Base-by-base conservation (phyloP, 2,888 invertebrate species). In the Amphipyra tragopoginis region DNA sequence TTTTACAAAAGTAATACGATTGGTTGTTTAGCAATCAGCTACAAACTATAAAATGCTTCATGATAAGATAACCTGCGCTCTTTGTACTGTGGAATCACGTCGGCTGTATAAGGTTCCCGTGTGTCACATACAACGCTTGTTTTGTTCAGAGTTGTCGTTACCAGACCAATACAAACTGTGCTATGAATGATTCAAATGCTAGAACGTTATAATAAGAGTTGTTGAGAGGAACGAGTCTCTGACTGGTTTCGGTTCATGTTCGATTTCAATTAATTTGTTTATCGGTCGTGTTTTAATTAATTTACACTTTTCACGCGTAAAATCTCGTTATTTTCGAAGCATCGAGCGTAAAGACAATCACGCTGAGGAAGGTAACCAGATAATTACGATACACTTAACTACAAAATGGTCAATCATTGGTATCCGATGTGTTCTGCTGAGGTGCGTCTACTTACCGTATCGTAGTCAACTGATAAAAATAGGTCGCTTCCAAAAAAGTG, bases 31-130 rank as follows among this genome's bases (percentile, higher is more conserved):
- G 77, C 81, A 81, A 85, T 84, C 79, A 70, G 53, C 72, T 63
- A 70, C 76, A 65, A 71, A 72, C 73, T 75, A 79, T 80, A 75
- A 79, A 79, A 79, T 71, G 72, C 57, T 63, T 47, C 48, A 48
- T 69, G 87, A 87, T 88, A 86, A 86, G 86, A 87, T 86, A 84
- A 82, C 82, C 80, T 79, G 77, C 60, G 43, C 52, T 62, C 57
- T 51, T 55, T 15, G 61, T 54, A 59, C 48, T 40, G 11, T 7
- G 45, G 11, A 5, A 6, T 15, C 43, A 29, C 26, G 26, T n/a
- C 13, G 26, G n/a, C 1, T 15, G 29, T 14, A 29, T 51, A 33
- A 39, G 11, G 8, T 11, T 11, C n/a, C 8, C 7, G 11, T 21
- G 38, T 50, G 38, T 14, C 11, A 10, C 40, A n/a, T 76, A 58